Evolutionary conservation across 2,888 invertebrate species (phyloP), one percentile per base, ranked within the genome.

Genomic region (Notodonta ziczac): DNA sequence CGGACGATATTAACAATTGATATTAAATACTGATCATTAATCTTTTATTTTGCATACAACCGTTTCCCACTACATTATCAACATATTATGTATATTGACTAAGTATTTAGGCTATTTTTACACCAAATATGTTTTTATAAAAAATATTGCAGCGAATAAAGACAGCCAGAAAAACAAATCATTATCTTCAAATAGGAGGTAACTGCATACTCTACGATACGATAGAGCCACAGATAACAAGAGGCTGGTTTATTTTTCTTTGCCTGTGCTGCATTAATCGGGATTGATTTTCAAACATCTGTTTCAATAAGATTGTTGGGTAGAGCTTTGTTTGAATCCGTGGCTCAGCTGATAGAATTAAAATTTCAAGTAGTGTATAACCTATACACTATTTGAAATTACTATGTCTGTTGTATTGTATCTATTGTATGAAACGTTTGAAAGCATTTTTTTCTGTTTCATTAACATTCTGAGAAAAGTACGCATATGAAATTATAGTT

Each of bases 281-380:
- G 14, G 14, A 54, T 54, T 54, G 39, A 39, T 54, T 54, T 53
- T 53, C 32, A 53, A 35, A 54, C 53, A 2, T 53, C 39, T 54
- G 7, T 39, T 32, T 1, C 32, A 12, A 52, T 52, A 32, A 32
- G 32, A 13, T 52, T 52, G 52, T 13, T 32, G 10, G 32, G 10
- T 52, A 52, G 52, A 52, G 13, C 24, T 9, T 54, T 39, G 39
- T 54, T 54, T 54, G 54, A 14, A 14, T 54, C 14, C 13, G 39
- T 35, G 14, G 54, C 3, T 10, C 16, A 5, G 12, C 39, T 16
- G 39, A 12, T 8, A 4, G n/a, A 35, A 39, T 40, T 6, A 62
- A 65, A 59, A 69, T 65, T 59, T 75, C 57, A 62, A 59, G 68
- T 63, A 68, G 32, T 56, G 56, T 67, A 44, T 2, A 24, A n/a